Evolutionary conservation across 2,797 vertebrate genomes (phyloP).

Genomic region (Phrynocephalus vlangalii): DNA sequence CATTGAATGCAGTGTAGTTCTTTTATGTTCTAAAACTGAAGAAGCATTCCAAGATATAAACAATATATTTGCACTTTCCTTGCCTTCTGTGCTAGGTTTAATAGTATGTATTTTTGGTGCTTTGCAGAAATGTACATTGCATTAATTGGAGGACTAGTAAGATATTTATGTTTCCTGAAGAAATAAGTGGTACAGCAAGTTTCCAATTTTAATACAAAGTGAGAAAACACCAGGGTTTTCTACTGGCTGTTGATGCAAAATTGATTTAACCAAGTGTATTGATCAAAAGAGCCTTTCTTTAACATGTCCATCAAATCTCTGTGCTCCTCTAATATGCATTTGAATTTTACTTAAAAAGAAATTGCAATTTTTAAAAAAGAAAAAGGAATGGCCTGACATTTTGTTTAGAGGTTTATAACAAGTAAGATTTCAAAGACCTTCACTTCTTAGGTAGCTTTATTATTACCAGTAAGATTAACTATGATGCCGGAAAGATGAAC

Average conservation of each 20-base stretch:
- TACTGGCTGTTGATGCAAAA: slow-evolving; percentile 39
- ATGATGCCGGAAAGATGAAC: too few relatives aligned
- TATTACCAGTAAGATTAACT: background rate
- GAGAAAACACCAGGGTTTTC: slow-evolving; percentile 34
- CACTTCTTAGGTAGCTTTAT: background rate
- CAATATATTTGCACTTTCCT: slow-evolving; percentile 13
- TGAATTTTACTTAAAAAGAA: slow-evolving; percentile 25
- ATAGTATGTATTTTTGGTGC: slow-evolving; percentile 37
- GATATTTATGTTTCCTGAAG: slow-evolving; percentile 26
- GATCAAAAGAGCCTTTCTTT: slow-evolving; percentile 19
- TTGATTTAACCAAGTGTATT: slow-evolving; percentile 38
- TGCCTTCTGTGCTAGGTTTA: slow-evolving; percentile 42
- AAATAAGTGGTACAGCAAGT: slow-evolving; percentile 26
- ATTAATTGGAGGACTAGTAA: slow-evolving; percentile 40
- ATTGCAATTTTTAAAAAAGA: slow-evolving; percentile 20
- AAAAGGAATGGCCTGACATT: background rate
- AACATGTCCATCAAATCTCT: slow-evolving; percentile 48
- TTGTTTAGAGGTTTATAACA: background rate
- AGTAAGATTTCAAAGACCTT: background rate
- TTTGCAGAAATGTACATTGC: slow-evolving; percentile 47
- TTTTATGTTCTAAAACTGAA: slow-evolving; percentile 26
- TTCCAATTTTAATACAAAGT: slow-evolving; percentile 44
- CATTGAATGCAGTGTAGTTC: slow-evolving; percentile 36
- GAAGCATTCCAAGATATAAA: slow-evolving; percentile 23
- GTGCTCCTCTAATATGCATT: background rate